phyloP scores from a whole-genome alignment of 2,113 vertebrate species.

The Melanerpes formicivorus region DNA sequence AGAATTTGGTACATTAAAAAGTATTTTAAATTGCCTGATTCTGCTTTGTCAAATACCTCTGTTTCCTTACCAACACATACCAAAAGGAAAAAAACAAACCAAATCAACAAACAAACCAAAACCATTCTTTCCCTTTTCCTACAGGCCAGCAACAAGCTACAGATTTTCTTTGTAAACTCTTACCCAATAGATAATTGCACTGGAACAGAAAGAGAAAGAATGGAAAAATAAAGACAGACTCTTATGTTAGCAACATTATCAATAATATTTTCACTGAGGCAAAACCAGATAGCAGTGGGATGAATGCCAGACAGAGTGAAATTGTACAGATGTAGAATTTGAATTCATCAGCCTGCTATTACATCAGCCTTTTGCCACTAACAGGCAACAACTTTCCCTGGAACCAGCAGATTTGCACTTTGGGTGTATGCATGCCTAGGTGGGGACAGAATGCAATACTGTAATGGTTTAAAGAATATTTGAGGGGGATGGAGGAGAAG shows the following conservation, averaged over 20 bases:
- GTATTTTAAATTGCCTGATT: background rate
- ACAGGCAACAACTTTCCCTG: background rate
- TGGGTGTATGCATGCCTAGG: background rate
- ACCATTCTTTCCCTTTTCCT: background rate
- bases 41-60: background rate
- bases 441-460: background rate
- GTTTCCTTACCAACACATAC: background rate
- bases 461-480: background rate
- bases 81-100: background rate
- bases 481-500: background rate
- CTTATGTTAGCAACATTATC: background rate
- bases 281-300: background rate
- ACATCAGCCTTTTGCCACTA: background rate
- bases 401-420: slow-evolving; percentile 31
- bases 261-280: background rate
- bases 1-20: background rate
- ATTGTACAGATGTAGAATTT: background rate
- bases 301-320: background rate
- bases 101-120: background rate
- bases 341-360: background rate
- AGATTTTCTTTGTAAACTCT: background rate
- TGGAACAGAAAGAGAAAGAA: background rate
- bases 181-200: background rate
- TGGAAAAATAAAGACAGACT: background rate
- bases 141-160: background rate